A percentile compares a stretch with the other conserved stretches of the same genome.
Evolutionary conservation across 2,113 vertebrate genomes (phyloP).

Genomic region (Fulica atra): DNA sequence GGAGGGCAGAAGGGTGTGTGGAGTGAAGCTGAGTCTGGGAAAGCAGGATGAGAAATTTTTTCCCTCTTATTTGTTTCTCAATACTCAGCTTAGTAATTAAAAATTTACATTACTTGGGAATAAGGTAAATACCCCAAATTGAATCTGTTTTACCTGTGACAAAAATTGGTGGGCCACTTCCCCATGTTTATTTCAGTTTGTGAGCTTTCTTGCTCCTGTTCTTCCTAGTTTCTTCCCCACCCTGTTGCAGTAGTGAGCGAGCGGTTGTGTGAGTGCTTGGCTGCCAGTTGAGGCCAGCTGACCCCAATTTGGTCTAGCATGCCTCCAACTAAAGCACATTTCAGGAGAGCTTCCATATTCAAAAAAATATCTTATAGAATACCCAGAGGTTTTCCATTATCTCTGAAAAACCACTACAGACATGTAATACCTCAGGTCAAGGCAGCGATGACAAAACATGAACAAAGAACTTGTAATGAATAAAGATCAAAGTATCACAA

Average conservation of each 20-base stretch:
- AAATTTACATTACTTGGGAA: neutral
- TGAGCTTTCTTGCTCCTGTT: neutral
- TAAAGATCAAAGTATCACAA: neutral
- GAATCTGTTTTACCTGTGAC: neutral
- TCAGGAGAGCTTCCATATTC: neutral
- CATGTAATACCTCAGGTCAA: neutral
- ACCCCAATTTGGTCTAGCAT: neutral
- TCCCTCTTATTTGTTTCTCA: neutral
- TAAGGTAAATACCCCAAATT: neutral
- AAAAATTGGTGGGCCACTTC: neutral
- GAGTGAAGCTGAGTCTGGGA: neutral
- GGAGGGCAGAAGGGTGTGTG: neutral
- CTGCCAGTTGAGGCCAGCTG: neutral
- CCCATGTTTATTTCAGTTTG: neutral
- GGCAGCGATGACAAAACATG: neutral
- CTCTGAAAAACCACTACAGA: neutral
- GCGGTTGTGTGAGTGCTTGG: fast-evolving
- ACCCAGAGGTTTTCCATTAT: neutral
- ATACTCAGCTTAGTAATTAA: neutral
- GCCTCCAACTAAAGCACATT: neutral
- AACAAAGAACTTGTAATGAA: neutral
- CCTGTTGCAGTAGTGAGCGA: neutral
- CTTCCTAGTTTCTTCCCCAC: neutral
- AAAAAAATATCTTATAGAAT: neutral
- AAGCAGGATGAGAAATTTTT: neutral